A percentile compares a stretch with the other conserved stretches of the same genome.
Evolutionary conservation across 2,113 vertebrate genomes (phyloP).

Genomic region (Stictonetta naevosa): DNA sequence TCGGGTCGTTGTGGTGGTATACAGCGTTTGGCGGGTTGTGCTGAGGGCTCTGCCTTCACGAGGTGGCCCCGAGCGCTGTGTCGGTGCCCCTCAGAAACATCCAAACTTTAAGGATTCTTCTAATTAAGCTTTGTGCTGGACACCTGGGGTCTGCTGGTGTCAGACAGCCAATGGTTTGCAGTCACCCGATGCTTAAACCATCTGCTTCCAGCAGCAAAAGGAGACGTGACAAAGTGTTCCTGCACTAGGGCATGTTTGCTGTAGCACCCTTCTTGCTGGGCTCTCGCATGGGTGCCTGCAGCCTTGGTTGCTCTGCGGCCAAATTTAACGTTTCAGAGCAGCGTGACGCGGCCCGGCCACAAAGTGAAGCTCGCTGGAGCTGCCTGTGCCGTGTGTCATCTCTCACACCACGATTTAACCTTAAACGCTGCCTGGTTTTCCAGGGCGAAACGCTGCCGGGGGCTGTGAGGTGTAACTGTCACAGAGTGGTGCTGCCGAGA

Average conservation of each 20-base stretch:
- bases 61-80: background rate
- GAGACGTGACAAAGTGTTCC: background rate
- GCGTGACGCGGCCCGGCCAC: rapidly evolving
- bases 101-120: rapidly evolving
- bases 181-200: rapidly evolving
- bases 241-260: too few relatives aligned
- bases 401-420: background rate
- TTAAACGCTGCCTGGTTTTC: background rate
- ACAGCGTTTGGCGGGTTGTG: rapidly evolving
- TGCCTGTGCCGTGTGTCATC: background rate
- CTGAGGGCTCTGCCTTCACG: rapidly evolving
- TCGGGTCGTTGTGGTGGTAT: too few relatives aligned
- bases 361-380: background rate
- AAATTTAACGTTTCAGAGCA: background rate
- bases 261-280: rapidly evolving
- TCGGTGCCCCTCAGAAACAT: rapidly evolving
- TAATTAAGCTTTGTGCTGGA: background rate
- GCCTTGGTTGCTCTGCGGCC: background rate
- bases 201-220: background rate
- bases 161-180: too few relatives aligned
- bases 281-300: background rate
- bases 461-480: rapidly evolving
- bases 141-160: too few relatives aligned
- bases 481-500: background rate
- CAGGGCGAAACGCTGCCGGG: background rate